Conservation (phyloP, 2,113 vertebrate genomes). For the Rallus limicola region DNA sequence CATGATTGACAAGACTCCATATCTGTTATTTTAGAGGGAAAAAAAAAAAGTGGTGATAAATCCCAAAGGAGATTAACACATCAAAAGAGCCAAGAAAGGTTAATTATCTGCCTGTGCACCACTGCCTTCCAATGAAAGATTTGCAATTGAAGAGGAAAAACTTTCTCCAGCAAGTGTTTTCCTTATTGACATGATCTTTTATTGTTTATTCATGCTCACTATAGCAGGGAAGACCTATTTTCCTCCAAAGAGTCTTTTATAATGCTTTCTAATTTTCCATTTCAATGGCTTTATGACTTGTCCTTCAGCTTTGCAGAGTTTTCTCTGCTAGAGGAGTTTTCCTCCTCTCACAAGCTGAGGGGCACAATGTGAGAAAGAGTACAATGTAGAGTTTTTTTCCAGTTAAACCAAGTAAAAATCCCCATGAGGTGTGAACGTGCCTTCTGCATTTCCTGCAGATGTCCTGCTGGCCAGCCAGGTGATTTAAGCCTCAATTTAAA, state of each 20-base stretch:
- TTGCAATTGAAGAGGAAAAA: background rate
- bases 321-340: slow-evolving; percentile 4
- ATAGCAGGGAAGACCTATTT: slow-evolving; percentile 64
- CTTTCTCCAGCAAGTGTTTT: background rate
- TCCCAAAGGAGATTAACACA: background rate
- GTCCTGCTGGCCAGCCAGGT: background rate
- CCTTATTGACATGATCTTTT: slow-evolving; percentile 18
- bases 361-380: background rate
- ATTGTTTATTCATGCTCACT: slow-evolving; percentile 71
- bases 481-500: background rate
- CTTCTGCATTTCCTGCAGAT: background rate
- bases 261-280: slow-evolving; percentile 75
- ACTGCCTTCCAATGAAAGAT: background rate
- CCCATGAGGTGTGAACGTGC: background rate
- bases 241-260: slow-evolving; percentile 61
- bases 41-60: background rate
- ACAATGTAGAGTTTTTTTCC: background rate
- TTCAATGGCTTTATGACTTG: slow-evolving; percentile 62
- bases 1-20: background rate
- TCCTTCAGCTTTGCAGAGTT: slow-evolving; percentile 30
- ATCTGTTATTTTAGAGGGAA: background rate
- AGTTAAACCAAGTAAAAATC: background rate
- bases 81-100: background rate
- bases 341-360: background rate
- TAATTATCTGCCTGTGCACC: background rate